Base-by-base conservation (phyloP, 2,113 vertebrate genomes). In the Ancistrus triradiatus region DNA sequence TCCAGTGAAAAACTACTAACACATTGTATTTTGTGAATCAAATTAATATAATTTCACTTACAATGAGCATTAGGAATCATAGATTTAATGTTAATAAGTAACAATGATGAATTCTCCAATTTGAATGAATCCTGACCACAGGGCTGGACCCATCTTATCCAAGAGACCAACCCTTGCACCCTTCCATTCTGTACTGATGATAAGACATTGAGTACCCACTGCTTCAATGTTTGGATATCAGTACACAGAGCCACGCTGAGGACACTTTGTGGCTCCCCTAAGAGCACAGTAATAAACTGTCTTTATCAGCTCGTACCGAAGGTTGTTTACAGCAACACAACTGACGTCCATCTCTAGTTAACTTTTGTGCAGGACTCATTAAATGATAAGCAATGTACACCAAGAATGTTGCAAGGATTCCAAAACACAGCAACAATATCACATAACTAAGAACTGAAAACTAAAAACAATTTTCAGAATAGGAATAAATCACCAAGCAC, bases 81-180 rank as follows among this genome's bases (percentile, higher is more conserved):
- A n/a, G n/a, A n/a, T n/a, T n/a, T n/a, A n/a, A n/a, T n/a, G n/a
- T n/a, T n/a, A n/a, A n/a, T n/a, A n/a, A n/a, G n/a, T n/a, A n/a
- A n/a, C n/a, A n/a, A n/a, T n/a, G n/a, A n/a, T n/a, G n/a, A n/a
- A n/a, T n/a, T n/a, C n/a, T n/a, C n/a, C n/a, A n/a, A n/a, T n/a
- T n/a, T n/a, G n/a, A n/a, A n/a, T n/a, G n/a, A n/a, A 21, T 49
- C 4, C 35, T 68, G 33, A 63, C 48, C 65, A 74, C 43, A 73
- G 72, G 70, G 21, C 40, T 74, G 69, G n/a, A 68, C 46, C 61
- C 44, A 68, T 49, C 74, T 81, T 80, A 83, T 82, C 81, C 74
- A n/a, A n/a, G n/a, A n/a, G n/a, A n/a, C n/a, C n/a, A 71, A 63
- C 52, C 63, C 52, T 53, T 63, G 49, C 59, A 74, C 64, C 42